Percentiles rank a stretch among this genome's conserved stretches.
phyloP scores from a whole-genome alignment of 1,140 invertebrate species.

The Nebria ingens region DNA sequence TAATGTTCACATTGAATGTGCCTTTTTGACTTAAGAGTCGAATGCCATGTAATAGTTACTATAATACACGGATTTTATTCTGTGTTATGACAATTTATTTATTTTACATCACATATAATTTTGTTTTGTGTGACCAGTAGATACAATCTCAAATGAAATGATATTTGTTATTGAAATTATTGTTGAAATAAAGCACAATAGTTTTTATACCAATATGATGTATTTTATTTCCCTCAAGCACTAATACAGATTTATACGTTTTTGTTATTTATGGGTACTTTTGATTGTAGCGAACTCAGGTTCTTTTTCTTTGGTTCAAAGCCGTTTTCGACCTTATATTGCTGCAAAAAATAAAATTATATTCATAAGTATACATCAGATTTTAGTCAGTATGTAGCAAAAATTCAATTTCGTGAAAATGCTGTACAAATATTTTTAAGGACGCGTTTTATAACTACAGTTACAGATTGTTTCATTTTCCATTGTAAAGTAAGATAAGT shows the following conservation, averaged over 20 bases:
- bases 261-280: background rate
- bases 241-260: too few relatives aligned
- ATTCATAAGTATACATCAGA: too few relatives aligned
- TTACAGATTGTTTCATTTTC: too few relatives aligned
- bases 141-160: background rate
- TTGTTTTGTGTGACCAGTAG: background rate
- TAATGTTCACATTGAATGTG: slow-evolving; percentile 3
- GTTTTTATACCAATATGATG: slow-evolving; percentile 1
- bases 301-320: background rate
- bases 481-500: too few relatives aligned
- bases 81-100: background rate
- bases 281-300: background rate
- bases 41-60: background rate
- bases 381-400: too few relatives aligned
- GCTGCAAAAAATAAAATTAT: too few relatives aligned
- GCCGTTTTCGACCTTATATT: background rate
- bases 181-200: slow-evolving; percentile 8
- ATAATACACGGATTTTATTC: too few relatives aligned
- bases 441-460: too few relatives aligned
- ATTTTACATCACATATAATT: slow-evolving; percentile 1
- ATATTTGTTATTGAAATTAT: background rate
- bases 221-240: background rate
- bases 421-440: too few relatives aligned
- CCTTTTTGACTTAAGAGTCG: slow-evolving; percentile 1
- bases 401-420: too few relatives aligned